Conservation (phyloP, 2,888 invertebrate genomes). For the Macaria notata region DNA sequence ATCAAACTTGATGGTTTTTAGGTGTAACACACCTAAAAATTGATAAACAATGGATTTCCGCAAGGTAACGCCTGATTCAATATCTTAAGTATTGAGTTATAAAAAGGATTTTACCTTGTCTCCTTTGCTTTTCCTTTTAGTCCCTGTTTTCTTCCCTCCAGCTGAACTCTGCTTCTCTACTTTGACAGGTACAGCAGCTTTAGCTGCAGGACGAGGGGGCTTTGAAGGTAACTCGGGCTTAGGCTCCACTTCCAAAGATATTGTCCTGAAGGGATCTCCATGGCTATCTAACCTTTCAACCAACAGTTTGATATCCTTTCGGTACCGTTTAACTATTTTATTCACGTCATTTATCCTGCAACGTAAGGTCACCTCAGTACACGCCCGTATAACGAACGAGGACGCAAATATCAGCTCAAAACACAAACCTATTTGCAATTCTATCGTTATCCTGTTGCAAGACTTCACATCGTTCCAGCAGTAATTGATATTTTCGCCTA, state of each 20-base stretch:
- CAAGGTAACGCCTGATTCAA: too few relatives aligned
- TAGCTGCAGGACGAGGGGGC: slow-evolving; percentile 48
- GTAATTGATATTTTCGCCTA: slow-evolving; percentile 87
- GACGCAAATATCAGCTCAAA: slow-evolving; percentile 36
- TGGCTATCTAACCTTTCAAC: slow-evolving; percentile 86
- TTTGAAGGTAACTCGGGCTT: slow-evolving; percentile 58
- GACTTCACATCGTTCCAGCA: slow-evolving; percentile 88
- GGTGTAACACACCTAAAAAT: too few relatives aligned
- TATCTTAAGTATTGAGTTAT: too few relatives aligned
- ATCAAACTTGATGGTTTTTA: too few relatives aligned
- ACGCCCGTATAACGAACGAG: slow-evolving; percentile 31
- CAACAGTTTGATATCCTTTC: slow-evolving; percentile 86
- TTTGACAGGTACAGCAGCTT: slow-evolving; percentile 52
- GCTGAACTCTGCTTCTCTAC: slow-evolving; percentile 62
- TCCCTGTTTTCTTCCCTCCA: slow-evolving; percentile 63
- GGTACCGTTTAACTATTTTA: slow-evolving; percentile 85
- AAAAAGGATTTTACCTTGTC: slow-evolving; percentile 72
- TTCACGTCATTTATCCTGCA: slow-evolving; percentile 87
- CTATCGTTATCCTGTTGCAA: slow-evolving; percentile 90
- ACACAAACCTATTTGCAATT: slow-evolving; percentile 84
- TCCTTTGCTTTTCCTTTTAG: slow-evolving; percentile 83
- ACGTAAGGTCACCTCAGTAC: slow-evolving; percentile 40
- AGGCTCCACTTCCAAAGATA: slow-evolving; percentile 81
- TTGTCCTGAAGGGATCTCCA: slow-evolving; percentile 86
- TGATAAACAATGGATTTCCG: too few relatives aligned